phyloP scores from a whole-genome alignment of 2,797 vertebrate species.

The Valencia hispanica region DNA sequence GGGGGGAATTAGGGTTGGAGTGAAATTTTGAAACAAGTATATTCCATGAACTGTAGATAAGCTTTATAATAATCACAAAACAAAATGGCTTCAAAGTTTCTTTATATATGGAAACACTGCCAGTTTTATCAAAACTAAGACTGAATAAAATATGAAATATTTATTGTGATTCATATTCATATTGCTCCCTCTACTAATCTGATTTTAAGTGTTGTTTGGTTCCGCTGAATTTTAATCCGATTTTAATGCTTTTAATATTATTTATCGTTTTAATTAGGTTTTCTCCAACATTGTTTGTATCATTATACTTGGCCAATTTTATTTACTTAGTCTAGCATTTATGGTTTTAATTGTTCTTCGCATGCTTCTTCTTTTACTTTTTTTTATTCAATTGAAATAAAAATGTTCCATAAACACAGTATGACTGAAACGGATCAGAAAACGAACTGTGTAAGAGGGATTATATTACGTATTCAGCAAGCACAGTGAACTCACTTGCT shows the following conservation, averaged over 20 bases:
- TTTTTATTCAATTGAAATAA: neutral
- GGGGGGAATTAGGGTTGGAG: no score
- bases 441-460: neutral
- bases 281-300: neutral
- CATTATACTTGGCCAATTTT: neutral
- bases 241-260: neutral
- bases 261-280: neutral
- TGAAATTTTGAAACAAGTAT: neutral
- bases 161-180: no score
- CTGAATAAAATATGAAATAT: neutral
- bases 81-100: neutral
- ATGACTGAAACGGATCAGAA: neutral
- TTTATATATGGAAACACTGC: neutral
- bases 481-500: slow-evolving; percentile 77
- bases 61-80: neutral
- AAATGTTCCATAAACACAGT: neutral
- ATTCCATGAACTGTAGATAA: neutral
- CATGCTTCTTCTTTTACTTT: neutral
- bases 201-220: neutral
- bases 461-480: neutral
- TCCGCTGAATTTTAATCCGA: neutral
- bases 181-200: neutral
- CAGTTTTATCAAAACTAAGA: neutral
- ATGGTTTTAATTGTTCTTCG: no score
- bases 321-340: neutral